phyloP scores from a whole-genome alignment of 2,113 vertebrate genomes.

The Ochotona princeps region DNA sequence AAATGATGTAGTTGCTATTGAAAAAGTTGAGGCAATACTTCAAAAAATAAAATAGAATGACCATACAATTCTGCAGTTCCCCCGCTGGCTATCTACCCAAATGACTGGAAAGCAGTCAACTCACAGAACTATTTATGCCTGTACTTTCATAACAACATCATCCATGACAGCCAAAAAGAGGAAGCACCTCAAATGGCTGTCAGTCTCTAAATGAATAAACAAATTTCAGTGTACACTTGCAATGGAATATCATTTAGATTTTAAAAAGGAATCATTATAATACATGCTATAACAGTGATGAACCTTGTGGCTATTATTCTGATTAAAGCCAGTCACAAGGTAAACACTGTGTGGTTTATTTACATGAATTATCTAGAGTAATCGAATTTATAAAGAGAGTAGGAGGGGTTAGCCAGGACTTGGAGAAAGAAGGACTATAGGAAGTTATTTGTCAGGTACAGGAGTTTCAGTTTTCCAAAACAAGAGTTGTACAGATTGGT shows the following conservation, averaged over 20 bases:
- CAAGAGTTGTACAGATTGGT: background rate
- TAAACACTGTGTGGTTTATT: background rate
- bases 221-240: background rate
- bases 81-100: background rate
- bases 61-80: background rate
- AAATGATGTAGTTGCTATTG: background rate
- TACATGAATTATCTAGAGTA: background rate
- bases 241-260: background rate
- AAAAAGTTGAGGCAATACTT: background rate
- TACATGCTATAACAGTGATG: background rate
- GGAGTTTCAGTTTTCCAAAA: background rate
- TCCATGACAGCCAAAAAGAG: background rate
- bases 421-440: accelerated
- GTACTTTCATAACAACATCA: background rate
- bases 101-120: background rate
- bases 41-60: slow-evolving; percentile 10
- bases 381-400: background rate
- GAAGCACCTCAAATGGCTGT: background rate
- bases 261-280: background rate
- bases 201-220: background rate
- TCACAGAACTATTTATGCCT: background rate
- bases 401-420: background rate
- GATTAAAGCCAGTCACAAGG: background rate
- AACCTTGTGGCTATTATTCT: background rate
- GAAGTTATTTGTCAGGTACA: background rate